phyloP scores from a whole-genome alignment of 2,797 vertebrate species.

The Sebastes diaconus region DNA sequence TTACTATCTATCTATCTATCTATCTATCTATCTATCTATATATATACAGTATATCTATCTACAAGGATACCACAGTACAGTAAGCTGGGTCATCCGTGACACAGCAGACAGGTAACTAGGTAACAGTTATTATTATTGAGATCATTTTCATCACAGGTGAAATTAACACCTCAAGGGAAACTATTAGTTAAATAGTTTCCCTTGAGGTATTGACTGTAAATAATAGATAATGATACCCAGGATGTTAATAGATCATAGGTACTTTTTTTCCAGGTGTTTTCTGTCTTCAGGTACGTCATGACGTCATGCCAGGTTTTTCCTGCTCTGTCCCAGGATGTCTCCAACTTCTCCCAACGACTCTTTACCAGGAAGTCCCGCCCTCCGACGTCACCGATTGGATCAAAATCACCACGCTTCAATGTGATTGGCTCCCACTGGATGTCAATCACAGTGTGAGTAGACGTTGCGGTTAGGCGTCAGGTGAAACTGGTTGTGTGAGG shows the following conservation, averaged over 20 bases:
- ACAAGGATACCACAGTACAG: neutral
- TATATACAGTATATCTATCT: neutral
- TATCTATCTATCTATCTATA: too few species aligned
- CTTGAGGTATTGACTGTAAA: neutral
- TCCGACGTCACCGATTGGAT: slow-evolving; percentile 56
- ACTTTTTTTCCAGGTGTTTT: slow-evolving; percentile 36
- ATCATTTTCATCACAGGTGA: neutral
- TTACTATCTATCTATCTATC: too few species aligned
- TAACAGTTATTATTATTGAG: neutral
- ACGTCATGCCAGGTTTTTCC: slow-evolving; percentile 61
- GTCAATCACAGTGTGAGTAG: slow-evolving; percentile 52
- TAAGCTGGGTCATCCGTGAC: neutral
- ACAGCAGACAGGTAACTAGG: neutral
- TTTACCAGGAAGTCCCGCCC: slow-evolving; percentile 81
- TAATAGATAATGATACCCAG: neutral
- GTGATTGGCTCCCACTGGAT: slow-evolving; percentile 53
- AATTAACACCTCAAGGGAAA: neutral
- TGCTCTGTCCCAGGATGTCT: slow-evolving; percentile 60
- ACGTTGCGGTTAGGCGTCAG: slow-evolving; percentile 78
- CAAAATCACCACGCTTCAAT: rapidly evolving
- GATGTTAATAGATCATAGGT: neutral
- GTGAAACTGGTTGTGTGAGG: slow-evolving; percentile 78
- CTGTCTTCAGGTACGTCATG: slow-evolving; percentile 55
- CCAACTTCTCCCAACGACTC: slow-evolving; percentile 38
- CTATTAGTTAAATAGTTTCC: neutral